These are phyloP conservation scores for Apus apus DNA, from an alignment of 2,113 vertebrate genomes.

Conservation along the genomic window DNA sequence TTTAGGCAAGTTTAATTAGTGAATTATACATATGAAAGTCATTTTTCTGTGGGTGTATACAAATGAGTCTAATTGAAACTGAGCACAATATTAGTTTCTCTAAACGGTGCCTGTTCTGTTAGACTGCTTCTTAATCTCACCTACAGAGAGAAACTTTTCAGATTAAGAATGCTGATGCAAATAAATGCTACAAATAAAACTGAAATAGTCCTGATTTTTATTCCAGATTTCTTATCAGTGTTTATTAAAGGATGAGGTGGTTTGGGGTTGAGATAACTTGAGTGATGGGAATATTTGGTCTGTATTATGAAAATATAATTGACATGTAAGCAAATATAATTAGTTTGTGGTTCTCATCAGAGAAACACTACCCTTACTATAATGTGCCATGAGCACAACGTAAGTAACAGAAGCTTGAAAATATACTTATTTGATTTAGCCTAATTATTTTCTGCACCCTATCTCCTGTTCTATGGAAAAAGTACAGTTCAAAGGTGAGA, in stretches of 20 bases:
- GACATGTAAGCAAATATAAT: background rate
- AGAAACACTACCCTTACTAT: background rate
- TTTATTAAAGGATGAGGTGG: background rate
- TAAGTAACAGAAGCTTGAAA: background rate
- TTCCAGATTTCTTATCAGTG: background rate
- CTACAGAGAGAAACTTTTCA: background rate
- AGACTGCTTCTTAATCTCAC: background rate
- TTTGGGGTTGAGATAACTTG: background rate
- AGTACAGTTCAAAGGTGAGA: background rate
- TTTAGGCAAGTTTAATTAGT: background rate
- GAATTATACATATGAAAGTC: background rate
- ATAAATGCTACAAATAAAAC: background rate
- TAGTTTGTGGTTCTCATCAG: background rate
- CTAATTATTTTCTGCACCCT: background rate
- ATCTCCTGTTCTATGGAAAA: background rate
- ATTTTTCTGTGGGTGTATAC: background rate
- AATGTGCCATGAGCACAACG: background rate
- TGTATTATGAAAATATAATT: background rate
- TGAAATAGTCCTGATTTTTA: background rate
- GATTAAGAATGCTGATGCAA: background rate
- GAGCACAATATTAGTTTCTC: background rate
- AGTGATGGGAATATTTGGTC: background rate
- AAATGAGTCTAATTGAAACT: background rate
- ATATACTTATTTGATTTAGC: background rate
- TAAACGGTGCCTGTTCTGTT: background rate